Evolutionary conservation across 2,797 vertebrate species (phyloP).

Genomic region (Octomys mimax): DNA sequence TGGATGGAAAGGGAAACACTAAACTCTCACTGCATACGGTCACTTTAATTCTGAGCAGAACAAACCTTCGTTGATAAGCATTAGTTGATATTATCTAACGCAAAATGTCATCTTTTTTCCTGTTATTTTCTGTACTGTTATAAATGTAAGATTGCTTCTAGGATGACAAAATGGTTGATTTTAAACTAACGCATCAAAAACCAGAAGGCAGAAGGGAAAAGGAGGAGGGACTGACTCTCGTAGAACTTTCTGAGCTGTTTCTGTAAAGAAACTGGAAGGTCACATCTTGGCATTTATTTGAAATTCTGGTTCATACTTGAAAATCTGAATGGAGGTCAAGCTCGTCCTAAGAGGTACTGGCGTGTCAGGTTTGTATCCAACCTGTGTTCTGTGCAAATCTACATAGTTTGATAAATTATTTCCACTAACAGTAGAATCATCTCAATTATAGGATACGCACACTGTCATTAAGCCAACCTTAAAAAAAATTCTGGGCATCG

Average conservation of each 20-base stretch:
- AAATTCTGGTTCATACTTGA: background rate
- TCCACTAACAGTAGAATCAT: background rate
- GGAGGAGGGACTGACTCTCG: background rate
- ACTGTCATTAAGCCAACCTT: background rate
- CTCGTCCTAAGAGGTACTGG: background rate
- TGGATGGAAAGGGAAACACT: slow-evolving; percentile 71
- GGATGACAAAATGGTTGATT: slow-evolving; percentile 71
- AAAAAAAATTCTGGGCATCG: background rate
- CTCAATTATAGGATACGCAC: background rate
- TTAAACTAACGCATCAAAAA: slow-evolving; percentile 52
- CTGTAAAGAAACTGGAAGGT: slow-evolving; percentile 37
- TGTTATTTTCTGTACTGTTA: slow-evolving; percentile 55
- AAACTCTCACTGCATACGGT: slow-evolving; percentile 57
- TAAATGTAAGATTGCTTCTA: slow-evolving; percentile 51
- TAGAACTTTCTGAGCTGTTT: slow-evolving; percentile 46
- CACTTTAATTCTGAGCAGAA: slow-evolving; percentile 76
- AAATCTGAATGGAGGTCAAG: background rate
- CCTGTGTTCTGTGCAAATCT: background rate
- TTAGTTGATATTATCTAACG: slow-evolving; percentile 73
- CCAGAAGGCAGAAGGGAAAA: background rate
- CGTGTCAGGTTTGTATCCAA: too few relatives aligned
- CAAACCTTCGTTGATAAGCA: slow-evolving; percentile 77
- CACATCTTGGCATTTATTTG: slow-evolving; percentile 38
- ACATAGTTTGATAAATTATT: background rate
- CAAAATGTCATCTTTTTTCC: slow-evolving; percentile 56